A percentile compares a stretch with the other conserved stretches of the same genome.
These are phyloP conservation scores for Quadriops clusia DNA, from an alignment of 2,888 invertebrate species.

Conservation along the genomic window DNA sequence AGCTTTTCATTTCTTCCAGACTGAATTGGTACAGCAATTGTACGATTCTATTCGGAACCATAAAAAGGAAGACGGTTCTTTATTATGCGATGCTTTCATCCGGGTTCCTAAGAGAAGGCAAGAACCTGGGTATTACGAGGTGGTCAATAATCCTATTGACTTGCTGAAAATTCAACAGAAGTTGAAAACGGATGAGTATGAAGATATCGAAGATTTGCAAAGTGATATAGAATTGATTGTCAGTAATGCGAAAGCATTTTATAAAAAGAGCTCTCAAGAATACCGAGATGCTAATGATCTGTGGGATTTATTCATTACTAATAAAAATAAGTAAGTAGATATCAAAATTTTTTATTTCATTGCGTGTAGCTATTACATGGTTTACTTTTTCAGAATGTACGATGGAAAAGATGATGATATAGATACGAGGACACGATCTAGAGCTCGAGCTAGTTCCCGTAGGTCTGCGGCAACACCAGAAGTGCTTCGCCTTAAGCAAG, in stretches of 20 bases:
- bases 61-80: slow-evolving; percentile 83
- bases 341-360: slow-evolving; percentile 2
- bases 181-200: slow-evolving; percentile 92
- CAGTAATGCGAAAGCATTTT: slow-evolving; percentile 90
- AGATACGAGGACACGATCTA: slow-evolving; percentile 28
- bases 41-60: slow-evolving; percentile 84
- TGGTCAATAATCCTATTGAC: slow-evolving; percentile 91
- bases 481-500: slow-evolving; percentile 13
- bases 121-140: slow-evolving; percentile 83
- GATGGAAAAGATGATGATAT: slow-evolving; percentile 37
- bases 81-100: slow-evolving; percentile 89
- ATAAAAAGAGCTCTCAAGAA: slow-evolving; percentile 75
- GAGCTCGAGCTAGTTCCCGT: slow-evolving; percentile 35
- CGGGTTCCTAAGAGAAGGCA: slow-evolving; percentile 88
- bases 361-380: not conserved
- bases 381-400: slow-evolving; percentile 22
- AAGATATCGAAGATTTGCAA: slow-evolving; percentile 82
- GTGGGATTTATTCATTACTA: slow-evolving; percentile 68
- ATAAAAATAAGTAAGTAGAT: slow-evolving; percentile 38
- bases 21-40: slow-evolving; percentile 80
- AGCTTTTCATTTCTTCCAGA: slow-evolving; percentile 37
- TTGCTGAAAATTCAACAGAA: slow-evolving; percentile 91
- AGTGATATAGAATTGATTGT: slow-evolving; percentile 84
- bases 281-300: slow-evolving; percentile 82
- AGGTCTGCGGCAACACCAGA: slow-evolving; percentile 26